phyloP scores from a whole-genome alignment of 2,797 vertebrate genomes.

The Luscinia megarhynchos region DNA sequence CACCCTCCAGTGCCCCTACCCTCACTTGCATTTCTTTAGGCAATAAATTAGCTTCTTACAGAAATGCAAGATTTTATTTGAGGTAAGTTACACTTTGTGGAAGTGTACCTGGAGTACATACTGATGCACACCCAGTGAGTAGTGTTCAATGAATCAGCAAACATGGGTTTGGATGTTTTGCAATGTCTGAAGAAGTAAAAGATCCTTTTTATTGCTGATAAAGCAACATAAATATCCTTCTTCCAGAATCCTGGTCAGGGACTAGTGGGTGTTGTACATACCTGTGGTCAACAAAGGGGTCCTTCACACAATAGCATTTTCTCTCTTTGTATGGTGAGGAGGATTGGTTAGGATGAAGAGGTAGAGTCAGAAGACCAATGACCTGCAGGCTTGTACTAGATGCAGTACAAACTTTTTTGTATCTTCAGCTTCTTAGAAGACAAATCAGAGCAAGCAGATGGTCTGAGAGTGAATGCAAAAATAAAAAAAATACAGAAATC shows the following conservation, averaged over 20 bases:
- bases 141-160: background rate
- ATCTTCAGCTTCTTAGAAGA: background rate
- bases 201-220: background rate
- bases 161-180: background rate
- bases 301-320: background rate
- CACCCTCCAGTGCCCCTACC: background rate
- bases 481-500: background rate
- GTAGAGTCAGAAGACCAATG: background rate
- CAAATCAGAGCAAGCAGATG: background rate
- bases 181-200: background rate
- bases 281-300: background rate
- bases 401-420: background rate
- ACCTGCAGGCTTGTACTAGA: background rate
- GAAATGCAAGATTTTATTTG: background rate
- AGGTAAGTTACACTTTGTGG: slow-evolving; percentile 5
- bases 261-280: background rate
- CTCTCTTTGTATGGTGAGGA: background rate
- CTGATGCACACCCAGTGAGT: background rate
- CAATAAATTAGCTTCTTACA: slow-evolving; percentile 4
- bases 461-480: background rate
- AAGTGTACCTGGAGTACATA: background rate
- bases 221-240: background rate
- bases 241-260: background rate
- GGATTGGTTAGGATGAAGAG: background rate
- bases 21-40: background rate